Base-by-base conservation (phyloP, 1,140 invertebrate species). In the Drepana arcuata region DNA sequence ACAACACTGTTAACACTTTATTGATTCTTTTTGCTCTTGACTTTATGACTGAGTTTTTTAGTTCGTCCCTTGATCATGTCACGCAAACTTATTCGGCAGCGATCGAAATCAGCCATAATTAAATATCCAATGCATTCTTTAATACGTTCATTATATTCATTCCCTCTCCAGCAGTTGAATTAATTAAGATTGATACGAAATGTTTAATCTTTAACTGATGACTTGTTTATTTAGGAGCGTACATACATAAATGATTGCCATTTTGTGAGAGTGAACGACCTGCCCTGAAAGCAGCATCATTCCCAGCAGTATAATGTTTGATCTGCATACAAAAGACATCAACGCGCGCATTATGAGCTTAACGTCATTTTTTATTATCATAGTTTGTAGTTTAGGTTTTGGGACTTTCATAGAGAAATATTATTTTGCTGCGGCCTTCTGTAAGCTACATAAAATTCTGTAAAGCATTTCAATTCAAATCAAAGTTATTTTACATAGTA, bases 171-270 rank as follows among this genome's bases (percentile, higher is more conserved):
- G 29, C 43, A 36, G 34, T 38, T 41, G 58, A 62, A 62, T 71
- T 71, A 77, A 77, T 77, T 77, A 73, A 73, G 67, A 75, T 72
- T 75, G 64, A 72, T 72, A 52, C 43, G 44, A 58, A 56, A 54
- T 43, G 40, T 56, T 48, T 42, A 41, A 47, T 58, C 56, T 52
- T 56, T 48, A 48, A 54, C 18, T 37, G 41, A 31, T 26, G 43
- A 27, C 30, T 38, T 48, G 41, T 43, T 49, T 54, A 46, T 61
- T 59, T 66, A 51, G 48, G 41, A n/a, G n/a, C n/a, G n/a, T 54
- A 39, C 47, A 35, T 44, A 25, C 44, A 54, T 50, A 54, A 59
- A 59, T 45, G 34, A 47, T 43, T 42, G 39, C 32, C 35, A 30
- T 36, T 57, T 37, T 34, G 40, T 23, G 32, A 34, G 44, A 45